These are phyloP conservation scores for Allophyes oxyacanthae DNA, from an alignment of 2,888 invertebrate genomes.

Conservation along the genomic window DNA sequence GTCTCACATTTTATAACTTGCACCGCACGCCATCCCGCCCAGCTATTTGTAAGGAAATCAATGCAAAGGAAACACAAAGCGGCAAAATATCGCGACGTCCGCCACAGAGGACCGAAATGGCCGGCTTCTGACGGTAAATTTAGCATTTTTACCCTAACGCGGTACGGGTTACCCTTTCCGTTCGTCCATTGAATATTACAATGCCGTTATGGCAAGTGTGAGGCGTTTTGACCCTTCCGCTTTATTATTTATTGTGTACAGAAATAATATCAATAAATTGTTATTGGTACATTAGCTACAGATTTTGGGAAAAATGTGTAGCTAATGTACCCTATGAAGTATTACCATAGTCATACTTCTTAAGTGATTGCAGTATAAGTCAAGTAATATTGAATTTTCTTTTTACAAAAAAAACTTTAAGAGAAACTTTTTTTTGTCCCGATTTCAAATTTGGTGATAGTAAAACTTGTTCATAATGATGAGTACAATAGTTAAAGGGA, in stretches of 20 bases:
- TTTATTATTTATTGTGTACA: conserved; percentile 79
- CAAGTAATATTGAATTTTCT: too few species aligned
- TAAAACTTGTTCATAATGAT: too few species aligned
- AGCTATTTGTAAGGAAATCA: conserved; percentile 82
- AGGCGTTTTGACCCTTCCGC: conserved; percentile 80
- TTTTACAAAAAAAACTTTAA: too few species aligned
- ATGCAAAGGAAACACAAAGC: conserved; percentile 82
- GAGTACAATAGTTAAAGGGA: too few species aligned
- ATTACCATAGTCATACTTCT: too few species aligned
- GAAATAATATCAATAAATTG: conserved; percentile 82
- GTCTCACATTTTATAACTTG: conserved; percentile 43
- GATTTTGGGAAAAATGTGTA: conserved; percentile 53
- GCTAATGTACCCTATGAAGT: conserved; percentile 3
- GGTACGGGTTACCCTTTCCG: conserved; percentile 69
- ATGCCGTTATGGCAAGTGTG: conserved; percentile 77
- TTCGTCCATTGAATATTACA: conserved; percentile 75
- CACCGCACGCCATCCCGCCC: conserved; percentile 60
- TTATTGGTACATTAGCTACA: conserved; percentile 82
- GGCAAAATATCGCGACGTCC: conserved; percentile 83
- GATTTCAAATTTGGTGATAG: too few species aligned
- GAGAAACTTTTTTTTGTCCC: too few species aligned
- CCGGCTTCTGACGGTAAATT: conserved; percentile 79
- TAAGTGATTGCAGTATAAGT: too few species aligned
- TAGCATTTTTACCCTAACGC: conserved; percentile 69
- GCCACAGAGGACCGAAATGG: conserved; percentile 80